phyloP scores from a whole-genome alignment of 2,888 invertebrate genomes.

The Watsonalla binaria region DNA sequence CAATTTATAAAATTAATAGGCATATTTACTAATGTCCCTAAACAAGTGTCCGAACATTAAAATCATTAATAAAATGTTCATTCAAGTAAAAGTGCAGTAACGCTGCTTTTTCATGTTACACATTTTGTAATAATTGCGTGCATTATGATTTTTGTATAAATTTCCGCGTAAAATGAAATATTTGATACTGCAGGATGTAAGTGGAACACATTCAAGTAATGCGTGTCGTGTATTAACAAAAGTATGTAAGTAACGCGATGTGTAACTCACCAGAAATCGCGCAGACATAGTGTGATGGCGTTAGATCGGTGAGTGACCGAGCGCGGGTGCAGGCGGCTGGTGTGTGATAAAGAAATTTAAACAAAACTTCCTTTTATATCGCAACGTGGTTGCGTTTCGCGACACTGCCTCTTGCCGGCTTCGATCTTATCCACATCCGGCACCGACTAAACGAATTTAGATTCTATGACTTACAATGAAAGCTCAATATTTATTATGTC shows the following conservation, averaged over 20 bases:
- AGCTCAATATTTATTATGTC: slow-evolving; percentile 20
- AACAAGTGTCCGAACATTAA: no score
- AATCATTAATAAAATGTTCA: no score
- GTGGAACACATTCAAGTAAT: no score
- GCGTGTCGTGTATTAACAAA: background rate
- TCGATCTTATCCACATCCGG: slow-evolving; percentile 34
- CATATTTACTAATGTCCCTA: no score
- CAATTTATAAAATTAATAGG: no score
- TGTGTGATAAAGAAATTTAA: slow-evolving; percentile 75
- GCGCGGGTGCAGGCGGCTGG: slow-evolving; percentile 53
- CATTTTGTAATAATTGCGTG: no score
- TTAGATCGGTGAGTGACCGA: slow-evolving; percentile 47
- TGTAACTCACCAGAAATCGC: slow-evolving; percentile 70
- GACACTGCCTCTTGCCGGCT: slow-evolving; percentile 63
- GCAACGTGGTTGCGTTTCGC: slow-evolving; percentile 76
- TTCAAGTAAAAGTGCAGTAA: no score
- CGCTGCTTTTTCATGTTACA: no score
- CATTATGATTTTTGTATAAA: no score
- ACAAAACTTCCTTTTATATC: slow-evolving; percentile 76
- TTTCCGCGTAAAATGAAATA: no score
- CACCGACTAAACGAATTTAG: slow-evolving; percentile 22
- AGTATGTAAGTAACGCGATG: background rate
- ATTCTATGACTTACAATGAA: slow-evolving; percentile 26
- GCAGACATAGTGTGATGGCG: slow-evolving; percentile 61
- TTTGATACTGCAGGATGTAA: background rate